A percentile compares a stretch with the other conserved stretches of the same genome.
Conservation (phyloP, 2,113 vertebrate species). For the Chlorodrepanis virens region DNA sequence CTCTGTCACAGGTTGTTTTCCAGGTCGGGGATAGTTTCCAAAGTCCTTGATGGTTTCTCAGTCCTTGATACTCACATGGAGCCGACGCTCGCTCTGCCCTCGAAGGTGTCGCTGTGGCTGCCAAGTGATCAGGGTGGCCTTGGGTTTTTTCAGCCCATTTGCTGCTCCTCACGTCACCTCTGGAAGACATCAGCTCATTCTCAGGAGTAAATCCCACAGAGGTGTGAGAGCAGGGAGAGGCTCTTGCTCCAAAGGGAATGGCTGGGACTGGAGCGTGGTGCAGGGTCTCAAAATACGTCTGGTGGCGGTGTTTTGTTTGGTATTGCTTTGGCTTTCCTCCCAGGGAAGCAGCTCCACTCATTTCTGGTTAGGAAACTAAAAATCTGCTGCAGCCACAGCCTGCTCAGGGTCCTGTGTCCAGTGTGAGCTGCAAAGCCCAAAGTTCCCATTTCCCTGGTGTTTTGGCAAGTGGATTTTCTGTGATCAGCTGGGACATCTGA, state of each 20-base stretch:
- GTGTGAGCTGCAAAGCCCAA: fast-evolving
- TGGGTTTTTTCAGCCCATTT: not conserved
- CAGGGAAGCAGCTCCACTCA: not conserved
- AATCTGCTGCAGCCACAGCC: not conserved
- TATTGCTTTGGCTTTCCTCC: not conserved
- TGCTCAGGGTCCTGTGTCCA: fast-evolving
- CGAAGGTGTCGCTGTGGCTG: not conserved
- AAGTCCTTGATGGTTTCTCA: not conserved
- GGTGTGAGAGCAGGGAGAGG: not conserved
- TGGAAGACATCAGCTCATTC: not conserved
- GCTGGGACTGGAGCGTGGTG: fast-evolving
- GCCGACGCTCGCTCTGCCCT: not conserved
- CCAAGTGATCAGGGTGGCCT: not conserved
- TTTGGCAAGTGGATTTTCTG: not conserved
- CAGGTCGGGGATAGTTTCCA: not conserved
- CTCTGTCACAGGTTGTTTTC: constrained; percentile 18
- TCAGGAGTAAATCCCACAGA: not conserved
- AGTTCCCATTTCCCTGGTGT: not conserved
- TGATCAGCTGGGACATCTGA: not conserved
- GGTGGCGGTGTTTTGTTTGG: fast-evolving
- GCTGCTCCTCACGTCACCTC: not conserved
- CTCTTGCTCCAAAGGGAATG: not conserved
- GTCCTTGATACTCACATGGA: not conserved
- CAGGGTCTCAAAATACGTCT: not conserved
- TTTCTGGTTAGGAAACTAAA: not conserved